Evolutionary conservation across 2,888 invertebrate species (phyloP), one percentile per base, ranked within the genome.

Genomic region (Zele albiditarsus): DNA sequence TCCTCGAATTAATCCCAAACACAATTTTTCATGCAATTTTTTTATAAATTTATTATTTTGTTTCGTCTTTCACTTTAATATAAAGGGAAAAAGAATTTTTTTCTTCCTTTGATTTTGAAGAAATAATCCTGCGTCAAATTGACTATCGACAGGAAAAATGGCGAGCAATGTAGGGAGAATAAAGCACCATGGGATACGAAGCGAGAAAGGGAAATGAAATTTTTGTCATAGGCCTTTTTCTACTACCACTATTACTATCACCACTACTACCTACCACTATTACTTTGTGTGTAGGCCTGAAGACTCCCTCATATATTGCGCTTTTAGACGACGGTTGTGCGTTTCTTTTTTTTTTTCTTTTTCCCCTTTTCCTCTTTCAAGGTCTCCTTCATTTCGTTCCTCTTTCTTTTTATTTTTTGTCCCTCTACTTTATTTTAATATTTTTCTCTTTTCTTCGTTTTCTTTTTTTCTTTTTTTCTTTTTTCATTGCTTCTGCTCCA

Each of bases 171-270:
- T 62, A 79, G 76, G 65, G 74, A 73, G 74, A 71, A 78, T 67
- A 68, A 68, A 70, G 73, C 65, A 74, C 70, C 78, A 73, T 72
- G 76, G 53, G 79, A 78, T 77, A 57, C 79, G 78, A 80, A 82
- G 81, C 78, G 81, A 82, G 80, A 83, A 81, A 83, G 81, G 84
- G 83, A 84, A 84, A 85, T 85, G 83, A 84, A 84, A 84, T 85
- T 84, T 83, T 81, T 80, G 80, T 81, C 81, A 73, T 80, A 81
- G 80, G 80, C 77, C 53, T 53, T 53, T 53, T 20, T 53, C 20
- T 23, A 53, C 53, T 53, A 8, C 20, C 20, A 23, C 20, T 53
- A n/a, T 5, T 53, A 2, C 12, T 12, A 38, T 12, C 38, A 38
- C 38, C 12, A 53, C 53, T 53, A 20, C 20, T 20, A 53, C n/a